Base-by-base conservation (phyloP, 2,797 vertebrate genomes). In the Coilia nasus region DNA sequence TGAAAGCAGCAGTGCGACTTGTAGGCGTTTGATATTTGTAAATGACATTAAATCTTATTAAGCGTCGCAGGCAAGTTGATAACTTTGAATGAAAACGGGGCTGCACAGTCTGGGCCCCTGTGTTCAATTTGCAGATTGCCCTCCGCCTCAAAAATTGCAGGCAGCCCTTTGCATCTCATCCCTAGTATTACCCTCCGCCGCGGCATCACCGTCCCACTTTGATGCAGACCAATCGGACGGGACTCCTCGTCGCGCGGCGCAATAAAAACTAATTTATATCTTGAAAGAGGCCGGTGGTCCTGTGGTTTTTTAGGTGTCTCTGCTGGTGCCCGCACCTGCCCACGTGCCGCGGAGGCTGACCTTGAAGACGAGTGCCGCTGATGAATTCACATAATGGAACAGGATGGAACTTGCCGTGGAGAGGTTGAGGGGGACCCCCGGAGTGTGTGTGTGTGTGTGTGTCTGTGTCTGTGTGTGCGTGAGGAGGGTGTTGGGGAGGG, bases 311-410 rank as follows among this genome's bases (percentile, higher is more conserved):
- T 81, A 87, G 82, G 85, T 84, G 84, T 86, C 78, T 60, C 82
- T 83, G 86, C 71, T 82, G 59, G 86, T 85, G 82, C 50, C 82
- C 59, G 35, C 83, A 81, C 83, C 87, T 83, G 89, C 87, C 86
- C 41, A 64, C 54, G 83, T 82, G 83, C 59, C 80, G 86, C 80
- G 50, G 57, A 86, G 83, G 54, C 84, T 90, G 88, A 91, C 87
- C 91, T 89, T 82, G 81, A 86, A 86, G 71, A 85, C 84, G 64
- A 28, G 46, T 57, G 50, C 28, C 6, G 64, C 67, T 62, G 85
- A 91, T 85, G 86, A 89, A 92, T 87, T 83, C 23, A 87, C 88
- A 89, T 95, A 94, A 94, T 93, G 93, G 94, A 95, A 94, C 88
- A 64, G 86, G 85, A 81, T 91, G 94, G 93, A 95, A 95, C 90